Evolutionary conservation across 2,888 invertebrate genomes (phyloP).

Genomic region (Blastobasis adustella): DNA sequence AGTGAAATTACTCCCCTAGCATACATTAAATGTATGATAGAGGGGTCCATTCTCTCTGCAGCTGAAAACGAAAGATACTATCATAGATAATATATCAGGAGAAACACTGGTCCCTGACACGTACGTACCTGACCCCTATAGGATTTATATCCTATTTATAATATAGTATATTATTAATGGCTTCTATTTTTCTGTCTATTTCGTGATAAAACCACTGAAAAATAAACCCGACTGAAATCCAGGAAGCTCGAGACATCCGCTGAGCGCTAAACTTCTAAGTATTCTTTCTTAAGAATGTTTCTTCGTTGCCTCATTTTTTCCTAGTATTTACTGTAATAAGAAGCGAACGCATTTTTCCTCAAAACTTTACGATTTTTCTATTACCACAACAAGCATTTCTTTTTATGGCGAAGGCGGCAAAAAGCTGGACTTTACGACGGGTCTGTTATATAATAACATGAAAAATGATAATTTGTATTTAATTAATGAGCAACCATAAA

Average conservation of each 20-base stretch:
- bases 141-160: too few species aligned
- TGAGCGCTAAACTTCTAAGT: neutral
- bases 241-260: neutral
- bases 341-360: conserved; percentile 1
- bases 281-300: neutral
- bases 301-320: neutral
- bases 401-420: neutral
- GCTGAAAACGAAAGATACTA: too few species aligned
- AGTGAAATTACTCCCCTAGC: too few species aligned
- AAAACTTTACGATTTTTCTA: conserved; percentile 4
- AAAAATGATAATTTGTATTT: conserved; percentile 1
- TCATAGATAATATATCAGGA: too few species aligned
- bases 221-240: conserved; percentile 3
- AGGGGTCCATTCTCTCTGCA: too few species aligned
- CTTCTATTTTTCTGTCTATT: neutral
- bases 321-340: conserved; percentile 4
- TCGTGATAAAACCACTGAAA: conserved; percentile 5
- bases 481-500: neutral
- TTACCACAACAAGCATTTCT: neutral
- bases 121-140: neutral
- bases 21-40: too few species aligned
- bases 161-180: too few species aligned
- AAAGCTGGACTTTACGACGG: neutral
- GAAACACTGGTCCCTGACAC: neutral
- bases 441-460: neutral